Conservation (phyloP, 2,797 vertebrate species). For the Coluber constrictor region DNA sequence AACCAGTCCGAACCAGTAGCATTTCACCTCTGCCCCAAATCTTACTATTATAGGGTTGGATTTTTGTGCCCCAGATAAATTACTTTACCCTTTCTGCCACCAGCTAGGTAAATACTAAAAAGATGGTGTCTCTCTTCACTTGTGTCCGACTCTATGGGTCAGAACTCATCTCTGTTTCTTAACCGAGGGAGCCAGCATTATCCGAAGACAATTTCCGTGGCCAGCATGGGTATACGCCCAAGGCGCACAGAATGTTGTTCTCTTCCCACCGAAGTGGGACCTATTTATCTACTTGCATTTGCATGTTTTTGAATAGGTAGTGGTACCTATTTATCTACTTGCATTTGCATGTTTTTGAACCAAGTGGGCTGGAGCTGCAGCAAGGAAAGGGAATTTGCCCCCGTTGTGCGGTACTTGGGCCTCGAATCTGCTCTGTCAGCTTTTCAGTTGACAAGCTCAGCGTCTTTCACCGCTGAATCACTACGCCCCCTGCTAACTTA, state of each 20-base stretch:
- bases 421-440: neutral
- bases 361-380: neutral
- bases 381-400: neutral
- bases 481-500: neutral
- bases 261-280: neutral
- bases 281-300: neutral
- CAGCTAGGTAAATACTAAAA: neutral
- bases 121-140: too few relatives aligned
- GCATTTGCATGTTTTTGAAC: neutral
- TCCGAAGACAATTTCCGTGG: too few relatives aligned
- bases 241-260: too few relatives aligned
- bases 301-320: neutral
- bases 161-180: too few relatives aligned
- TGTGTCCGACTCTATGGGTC: too few relatives aligned
- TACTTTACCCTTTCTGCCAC: neutral
- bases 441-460: neutral
- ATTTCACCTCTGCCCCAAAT: too few relatives aligned
- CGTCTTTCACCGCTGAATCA: accelerated
- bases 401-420: accelerated
- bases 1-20: too few relatives aligned
- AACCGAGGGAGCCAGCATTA: too few relatives aligned
- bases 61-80: neutral
- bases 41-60: neutral
- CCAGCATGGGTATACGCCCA: too few relatives aligned
- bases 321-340: neutral